Conservation (phyloP, 2,113 vertebrate genomes). For the Vulpes vulpes region DNA sequence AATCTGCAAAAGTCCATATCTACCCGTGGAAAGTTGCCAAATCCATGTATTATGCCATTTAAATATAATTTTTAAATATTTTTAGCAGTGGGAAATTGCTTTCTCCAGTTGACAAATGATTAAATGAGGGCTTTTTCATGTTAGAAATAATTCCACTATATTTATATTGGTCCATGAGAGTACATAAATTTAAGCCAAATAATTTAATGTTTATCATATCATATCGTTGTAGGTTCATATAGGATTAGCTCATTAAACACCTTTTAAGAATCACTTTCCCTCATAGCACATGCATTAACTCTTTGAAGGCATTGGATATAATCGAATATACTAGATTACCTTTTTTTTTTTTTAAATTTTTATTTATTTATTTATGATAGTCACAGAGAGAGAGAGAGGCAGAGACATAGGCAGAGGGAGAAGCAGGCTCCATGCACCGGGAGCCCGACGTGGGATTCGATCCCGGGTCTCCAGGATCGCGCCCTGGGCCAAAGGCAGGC, state of each 20-base stretch:
- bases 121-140: conserved; percentile 24
- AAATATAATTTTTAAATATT: conserved; percentile 74
- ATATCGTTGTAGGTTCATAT: conserved; percentile 67
- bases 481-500: too few species aligned
- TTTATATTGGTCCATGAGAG: conserved; percentile 5
- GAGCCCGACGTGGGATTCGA: too few species aligned
- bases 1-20: conserved; percentile 64
- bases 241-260: conserved; percentile 74
- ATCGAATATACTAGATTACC: not conserved
- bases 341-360: too few species aligned
- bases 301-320: not conserved
- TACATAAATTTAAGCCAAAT: conserved; percentile 60
- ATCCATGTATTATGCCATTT: conserved; percentile 69
- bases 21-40: conserved; percentile 63
- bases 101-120: conserved; percentile 64
- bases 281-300: not conserved
- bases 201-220: conserved; percentile 65
- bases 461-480: too few species aligned
- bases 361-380: too few species aligned
- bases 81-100: conserved; percentile 75
- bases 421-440: too few species aligned
- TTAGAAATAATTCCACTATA: conserved; percentile 63
- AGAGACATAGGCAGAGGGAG: too few species aligned
- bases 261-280: conserved; percentile 63
- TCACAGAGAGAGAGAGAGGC: too few species aligned